Evolutionary conservation across 2,113 vertebrate genomes (phyloP), one percentile per base, ranked within the genome.

Genomic region (Pycnonotus jocosus): DNA sequence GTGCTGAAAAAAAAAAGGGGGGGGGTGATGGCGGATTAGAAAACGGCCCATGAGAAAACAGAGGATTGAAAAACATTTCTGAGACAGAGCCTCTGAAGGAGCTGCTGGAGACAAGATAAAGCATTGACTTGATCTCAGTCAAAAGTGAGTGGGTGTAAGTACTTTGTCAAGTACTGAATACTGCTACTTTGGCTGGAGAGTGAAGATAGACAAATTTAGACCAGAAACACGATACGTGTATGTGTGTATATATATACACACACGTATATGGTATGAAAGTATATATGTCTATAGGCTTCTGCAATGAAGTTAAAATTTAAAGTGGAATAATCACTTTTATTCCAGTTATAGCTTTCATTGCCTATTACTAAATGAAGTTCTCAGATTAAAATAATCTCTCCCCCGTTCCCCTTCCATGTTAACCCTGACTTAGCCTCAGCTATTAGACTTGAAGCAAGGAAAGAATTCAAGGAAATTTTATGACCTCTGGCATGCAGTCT

Each of bases 161-260:
- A 88, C 76, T 93, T 94, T 81, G 47, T 95, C 88, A 94, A 95
- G 80, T 81, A 90, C 88, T 0, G 2, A 92, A 88, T 94, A 77
- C 60, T 88, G 92, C 82, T 95, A 58, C 94, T 93, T 93, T 81
- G 88, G 92, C 91, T 96, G 91, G 81, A 95, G 81, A 95, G 72
- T 58, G 91, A 95, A 92, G 77, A 77, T 72, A 89, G 86, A 92
- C 72, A 89, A 81, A 96, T 92, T 94, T 92, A 95, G 83, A 93
- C 44, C 45, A 86, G 92, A 92, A 95, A 92, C 64, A 83, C 0
- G 74, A 94, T 82, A 80, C 30, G 20, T 91, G 69, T 53, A 60
- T 79, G 27, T 74, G 35, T 56, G 22, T 71, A 15, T 78, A 71
- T 58, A 79, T 83, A 83, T 31, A 90, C 31, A 77, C 37, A 76